Base-by-base conservation (phyloP, 2,888 invertebrate genomes). In the Ametastegia equiseti region DNA sequence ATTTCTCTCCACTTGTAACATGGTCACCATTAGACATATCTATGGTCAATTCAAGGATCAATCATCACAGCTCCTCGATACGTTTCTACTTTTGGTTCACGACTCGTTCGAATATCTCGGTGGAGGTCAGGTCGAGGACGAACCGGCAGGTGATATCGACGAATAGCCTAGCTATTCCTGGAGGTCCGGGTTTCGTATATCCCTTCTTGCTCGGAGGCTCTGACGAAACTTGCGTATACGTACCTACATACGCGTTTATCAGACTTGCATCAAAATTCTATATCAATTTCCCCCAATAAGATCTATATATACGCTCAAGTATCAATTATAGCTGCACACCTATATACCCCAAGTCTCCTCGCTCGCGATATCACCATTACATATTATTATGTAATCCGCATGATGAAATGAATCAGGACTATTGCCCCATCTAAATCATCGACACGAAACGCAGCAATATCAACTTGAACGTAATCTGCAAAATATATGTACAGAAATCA, bases 121-220 rank as follows among this genome's bases (percentile, higher is more conserved):
- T 75, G 50, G 54, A 75, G 75, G 75, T 75, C 75, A 75, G 75
- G 75, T 54, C 75, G 75, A 75, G 75, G 75, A 75, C 75, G 54
- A 50, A 15, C n/a, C n/a, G n/a, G 13, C 36, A 15, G 75, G 54
- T 45, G 54, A 36, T 75, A 75, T 75, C 36, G 75, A 75, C 75
- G 50, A 19, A 33, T 30, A 15, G 30, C 11, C 39, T 5, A 15
- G 39, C 45, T 30, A 47, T 71, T 45, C 27, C 45, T 36, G 75
- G 36, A 33, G 73, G n/a, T 54, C 36, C 15, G 19, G 33, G 73
- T 50, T 30, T 36, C 73, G 19, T 47, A 71, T 23, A 63, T 47
- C 42, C 15, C 7, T 5, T 33, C 27, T 36, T n/a, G n/a, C n/a
- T n/a, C n/a, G n/a, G n/a, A n/a, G n/a, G 50, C 15, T 11, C 45